Percentiles rank a stretch among this genome's conserved stretches.
Conservation (phyloP, 2,888 invertebrate species). For the Endotricha flammealis region DNA sequence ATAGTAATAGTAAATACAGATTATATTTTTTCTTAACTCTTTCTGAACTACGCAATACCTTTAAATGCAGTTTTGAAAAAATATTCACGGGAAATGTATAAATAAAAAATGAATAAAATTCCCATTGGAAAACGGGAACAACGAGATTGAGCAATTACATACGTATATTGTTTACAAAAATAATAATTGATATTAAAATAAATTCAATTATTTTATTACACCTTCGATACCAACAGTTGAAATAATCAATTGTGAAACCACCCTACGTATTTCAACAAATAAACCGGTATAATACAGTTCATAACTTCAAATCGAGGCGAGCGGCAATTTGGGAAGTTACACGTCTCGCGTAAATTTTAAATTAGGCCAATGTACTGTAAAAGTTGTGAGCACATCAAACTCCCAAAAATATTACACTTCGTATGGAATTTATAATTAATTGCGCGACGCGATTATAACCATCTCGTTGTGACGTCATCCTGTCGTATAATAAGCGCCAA, state of each 20-base stretch:
- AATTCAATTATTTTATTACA: too few species aligned
- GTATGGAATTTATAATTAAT: conserved; percentile 29
- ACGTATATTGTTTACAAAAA: too few species aligned
- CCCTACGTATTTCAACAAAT: conserved; percentile 1
- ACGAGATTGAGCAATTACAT: too few species aligned
- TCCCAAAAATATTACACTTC: conserved; percentile 24
- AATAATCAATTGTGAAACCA: background rate
- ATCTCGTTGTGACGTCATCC: background rate
- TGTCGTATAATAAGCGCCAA: background rate
- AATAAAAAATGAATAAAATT: too few species aligned
- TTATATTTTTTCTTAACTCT: too few species aligned
- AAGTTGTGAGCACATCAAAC: conserved; percentile 23
- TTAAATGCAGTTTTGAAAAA: too few species aligned
- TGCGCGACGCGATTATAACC: background rate
- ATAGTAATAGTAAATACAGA: too few species aligned
- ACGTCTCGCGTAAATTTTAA: conserved; percentile 28
- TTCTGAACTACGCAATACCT: too few species aligned
- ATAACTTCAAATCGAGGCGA: conserved; percentile 11
- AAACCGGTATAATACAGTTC: conserved; percentile 12
- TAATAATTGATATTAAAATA: too few species aligned
- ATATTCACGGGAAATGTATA: too few species aligned
- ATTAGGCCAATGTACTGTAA: conserved; percentile 29
- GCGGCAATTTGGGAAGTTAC: conserved; percentile 10
- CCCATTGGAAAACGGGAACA: too few species aligned
- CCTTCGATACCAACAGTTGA: background rate